Conservation (phyloP, 2,113 vertebrate genomes). For the Glaucomys volans region DNA sequence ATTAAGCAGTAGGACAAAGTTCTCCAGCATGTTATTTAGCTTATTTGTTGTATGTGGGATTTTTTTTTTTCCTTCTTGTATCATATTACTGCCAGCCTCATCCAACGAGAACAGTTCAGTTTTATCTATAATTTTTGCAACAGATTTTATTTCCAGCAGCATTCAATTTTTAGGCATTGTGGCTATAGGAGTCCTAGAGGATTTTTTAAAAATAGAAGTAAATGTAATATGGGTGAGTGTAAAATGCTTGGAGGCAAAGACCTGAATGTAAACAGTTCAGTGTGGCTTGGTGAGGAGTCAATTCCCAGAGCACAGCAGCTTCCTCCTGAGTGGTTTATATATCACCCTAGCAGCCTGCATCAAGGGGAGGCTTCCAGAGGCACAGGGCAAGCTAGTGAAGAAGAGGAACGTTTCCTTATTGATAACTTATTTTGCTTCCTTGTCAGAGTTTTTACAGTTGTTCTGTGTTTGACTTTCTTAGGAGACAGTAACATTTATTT, state of each 20-base stretch:
- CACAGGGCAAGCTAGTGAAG: background rate
- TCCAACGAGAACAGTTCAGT: background rate
- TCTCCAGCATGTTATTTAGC: background rate
- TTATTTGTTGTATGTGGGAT: background rate
- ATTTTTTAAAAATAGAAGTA: constrained; percentile 63
- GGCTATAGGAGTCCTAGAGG: background rate
- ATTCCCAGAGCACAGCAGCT: constrained; percentile 41
- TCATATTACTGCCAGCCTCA: background rate
- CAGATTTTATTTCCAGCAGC: background rate
- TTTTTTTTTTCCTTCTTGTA: constrained; percentile 19
- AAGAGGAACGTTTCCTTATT: background rate
- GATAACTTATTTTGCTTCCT: background rate
- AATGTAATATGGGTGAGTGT: constrained; percentile 45
- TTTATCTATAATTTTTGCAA: constrained; percentile 26
- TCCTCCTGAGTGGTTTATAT: background rate
- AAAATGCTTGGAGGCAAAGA: constrained; percentile 50
- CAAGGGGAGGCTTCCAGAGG: background rate
- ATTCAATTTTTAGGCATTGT: background rate
- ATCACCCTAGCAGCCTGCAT: background rate
- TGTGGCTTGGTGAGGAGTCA: constrained; percentile 12
- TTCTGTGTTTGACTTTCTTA: background rate
- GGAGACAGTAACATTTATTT: background rate
- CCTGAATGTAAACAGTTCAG: constrained; percentile 72
- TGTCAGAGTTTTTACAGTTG: background rate
- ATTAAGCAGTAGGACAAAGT: constrained; percentile 5